Base-by-base conservation (phyloP, 2,797 vertebrate genomes). In the Bradypodion pumilum region DNA sequence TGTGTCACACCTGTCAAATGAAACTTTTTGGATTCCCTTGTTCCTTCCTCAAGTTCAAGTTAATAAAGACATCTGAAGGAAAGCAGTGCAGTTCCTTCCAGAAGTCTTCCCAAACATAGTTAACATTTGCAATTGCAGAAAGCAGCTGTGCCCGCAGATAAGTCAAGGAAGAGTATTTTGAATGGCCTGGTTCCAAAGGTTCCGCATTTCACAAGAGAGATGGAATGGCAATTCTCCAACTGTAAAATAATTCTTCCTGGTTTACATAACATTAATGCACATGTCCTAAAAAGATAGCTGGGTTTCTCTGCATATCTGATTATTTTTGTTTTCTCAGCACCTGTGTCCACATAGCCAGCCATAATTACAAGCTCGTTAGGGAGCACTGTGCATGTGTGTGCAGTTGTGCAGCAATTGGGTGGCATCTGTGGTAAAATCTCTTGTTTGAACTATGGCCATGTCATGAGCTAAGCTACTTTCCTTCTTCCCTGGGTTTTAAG, bases 131-230 rank as follows among this genome's bases (percentile, higher is more conserved):
- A 89, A 82, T 42, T 75, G 42, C 85, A 80, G 5, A 1, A 88
- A 86, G 59, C 92, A 93, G 92, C 93, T 94, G 92, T 65, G 7
- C 63, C 0, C 23, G 46, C 88, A 91, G 93, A 90, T 91, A 92
- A 94, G 88, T 89, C 80, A 66, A 88, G 73, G 80, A 82, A 89
- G 87, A 89, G 62, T 72, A 85, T 92, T 91, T 80, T 84, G 10
- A 85, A 46, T 0, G 1, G 84, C 90, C 89, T 7, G 0, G 81
- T 78, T 89, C 1, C 0, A 88, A 91, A 89, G 85, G 89, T 84
- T 86, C 80, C 89, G 87, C 92, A 90, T 88, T 91, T 87, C 90
- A 89, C 2, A 1, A 75, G 73, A 85, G 78, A 88, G 77, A 32
- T n/a, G 16, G 2, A 0, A 49, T 0, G 63, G 73, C 82, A 70